Evolutionary conservation across 2,797 vertebrate genomes (phyloP).

Genomic region (Squalus acanthias): DNA sequence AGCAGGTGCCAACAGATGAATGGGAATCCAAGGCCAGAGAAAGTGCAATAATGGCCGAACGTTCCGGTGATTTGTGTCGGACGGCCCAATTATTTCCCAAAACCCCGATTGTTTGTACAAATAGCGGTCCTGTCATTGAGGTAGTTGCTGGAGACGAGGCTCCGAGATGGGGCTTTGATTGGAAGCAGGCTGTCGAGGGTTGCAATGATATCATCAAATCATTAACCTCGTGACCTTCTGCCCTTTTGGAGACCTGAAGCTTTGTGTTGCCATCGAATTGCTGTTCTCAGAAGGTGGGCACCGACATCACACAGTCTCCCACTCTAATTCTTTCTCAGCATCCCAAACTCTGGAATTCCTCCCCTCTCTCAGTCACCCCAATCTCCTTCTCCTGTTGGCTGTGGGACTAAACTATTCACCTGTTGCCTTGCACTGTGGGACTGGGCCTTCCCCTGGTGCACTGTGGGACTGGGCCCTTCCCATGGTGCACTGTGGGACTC

Average conservation of each 20-base stretch:
- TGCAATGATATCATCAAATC: conserved; percentile 26
- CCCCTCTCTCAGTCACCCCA: not conserved
- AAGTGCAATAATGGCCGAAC: not conserved
- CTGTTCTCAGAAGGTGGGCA: not conserved
- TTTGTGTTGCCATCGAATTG: not conserved
- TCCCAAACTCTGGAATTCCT: not conserved
- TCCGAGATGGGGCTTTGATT: not conserved
- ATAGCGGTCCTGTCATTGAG: not conserved
- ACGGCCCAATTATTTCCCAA: not conserved
- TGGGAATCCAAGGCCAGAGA: not conserved
- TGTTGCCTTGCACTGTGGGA: not conserved
- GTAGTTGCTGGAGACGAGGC: not conserved
- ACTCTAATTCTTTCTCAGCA: not conserved
- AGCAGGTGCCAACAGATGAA: not conserved
- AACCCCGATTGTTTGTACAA: not conserved
- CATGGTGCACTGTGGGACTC: not conserved
- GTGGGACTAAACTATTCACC: not conserved
- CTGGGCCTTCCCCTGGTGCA: not conserved
- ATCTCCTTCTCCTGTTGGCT: not conserved
- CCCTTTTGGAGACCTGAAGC: not conserved
- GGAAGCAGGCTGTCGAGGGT: not conserved
- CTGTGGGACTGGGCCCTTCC: not conserved
- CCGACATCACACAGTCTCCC: not conserved
- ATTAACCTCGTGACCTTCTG: not conserved
- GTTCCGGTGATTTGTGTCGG: not conserved